Base-by-base conservation (phyloP, 2,797 vertebrate species). In the Pempheris klunzingeri region DNA sequence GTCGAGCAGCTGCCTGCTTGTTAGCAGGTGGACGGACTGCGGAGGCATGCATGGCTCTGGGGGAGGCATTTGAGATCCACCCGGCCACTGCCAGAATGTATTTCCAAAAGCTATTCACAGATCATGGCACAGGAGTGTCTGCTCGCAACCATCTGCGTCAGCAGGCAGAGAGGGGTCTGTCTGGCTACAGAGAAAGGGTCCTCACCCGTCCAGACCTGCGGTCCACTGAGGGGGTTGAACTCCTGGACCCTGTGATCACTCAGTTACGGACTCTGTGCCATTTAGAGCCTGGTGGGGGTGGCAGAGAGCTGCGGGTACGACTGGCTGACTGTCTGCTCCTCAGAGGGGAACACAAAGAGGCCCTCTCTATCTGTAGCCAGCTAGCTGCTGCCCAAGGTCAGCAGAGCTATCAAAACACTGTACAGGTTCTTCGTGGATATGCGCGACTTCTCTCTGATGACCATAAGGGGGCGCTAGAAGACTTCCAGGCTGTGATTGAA, bases 401-500 rank as follows among this genome's bases (percentile, higher is more conserved):
- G 60, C 94, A 87, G 41, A 96, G 93, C n/a, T 96, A 97, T 80
- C 93, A 94, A 52, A 97, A 95, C 86, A 97, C 96, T 0, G 95
- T 99, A 11, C 94, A 97, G 61, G 97, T 96, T 9, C 91, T 99
- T 15, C 92, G 95, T 1, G 98, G 98, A 13, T 98, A 97, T 85
- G 96, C 97, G 17, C 90, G 92, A 47, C 95, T 99, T 24, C 96
- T 97, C 0, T 46, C 81, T 2, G 95, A 95, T 1, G 92, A 97
- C 62, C 88, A 91, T 10, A 84, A 77, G 9, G 85, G 94, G 63
- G 97, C 98, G 5, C 84, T 96, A 68, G 94, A 95, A 75, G 97
- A 98, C 90, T 99, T 99, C 85, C 97, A 98, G 86, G 94, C 91
- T 9, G 96, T 98, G 57, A 94, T 99, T 2, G 97, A 96, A 81